phyloP scores from a whole-genome alignment of 1,140 invertebrate species.

The Ylistrum balloti region DNA sequence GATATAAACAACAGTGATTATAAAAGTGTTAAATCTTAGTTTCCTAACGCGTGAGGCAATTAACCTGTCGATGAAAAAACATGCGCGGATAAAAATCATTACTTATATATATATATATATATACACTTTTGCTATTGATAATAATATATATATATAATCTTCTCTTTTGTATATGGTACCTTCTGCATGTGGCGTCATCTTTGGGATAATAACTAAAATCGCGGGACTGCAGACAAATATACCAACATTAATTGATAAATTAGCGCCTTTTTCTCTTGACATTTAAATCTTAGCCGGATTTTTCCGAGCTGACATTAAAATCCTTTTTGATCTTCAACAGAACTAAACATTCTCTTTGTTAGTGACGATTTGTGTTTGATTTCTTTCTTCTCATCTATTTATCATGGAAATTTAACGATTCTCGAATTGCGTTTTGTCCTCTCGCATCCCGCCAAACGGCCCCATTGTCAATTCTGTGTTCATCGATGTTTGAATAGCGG shows the following conservation, averaged over 20 bases:
- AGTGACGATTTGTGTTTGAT: constrained; percentile 2
- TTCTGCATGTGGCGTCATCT: no score
- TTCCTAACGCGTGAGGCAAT: no score
- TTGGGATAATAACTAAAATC: no score
- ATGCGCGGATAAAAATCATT: no score
- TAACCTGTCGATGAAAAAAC: no score
- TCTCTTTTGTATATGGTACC: no score
- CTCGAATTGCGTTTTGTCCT: neutral
- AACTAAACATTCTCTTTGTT: neutral
- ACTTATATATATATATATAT: no score
- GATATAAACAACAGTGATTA: no score
- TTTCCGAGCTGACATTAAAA: neutral
- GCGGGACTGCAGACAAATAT: no score
- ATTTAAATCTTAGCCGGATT: neutral
- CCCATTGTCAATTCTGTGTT: neutral
- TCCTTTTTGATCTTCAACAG: neutral
- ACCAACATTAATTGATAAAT: neutral
- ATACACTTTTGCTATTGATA: no score
- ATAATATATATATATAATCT: no score
- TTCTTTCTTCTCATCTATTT: constrained; percentile 4
- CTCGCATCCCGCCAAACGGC: neutral
- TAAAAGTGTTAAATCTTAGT: no score
- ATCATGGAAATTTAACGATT: neutral
- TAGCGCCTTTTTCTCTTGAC: neutral
- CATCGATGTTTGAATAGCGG: neutral